Evolutionary conservation across 2,888 invertebrate species (phyloP).

Genomic region (Lasioglossum figueresi): DNA sequence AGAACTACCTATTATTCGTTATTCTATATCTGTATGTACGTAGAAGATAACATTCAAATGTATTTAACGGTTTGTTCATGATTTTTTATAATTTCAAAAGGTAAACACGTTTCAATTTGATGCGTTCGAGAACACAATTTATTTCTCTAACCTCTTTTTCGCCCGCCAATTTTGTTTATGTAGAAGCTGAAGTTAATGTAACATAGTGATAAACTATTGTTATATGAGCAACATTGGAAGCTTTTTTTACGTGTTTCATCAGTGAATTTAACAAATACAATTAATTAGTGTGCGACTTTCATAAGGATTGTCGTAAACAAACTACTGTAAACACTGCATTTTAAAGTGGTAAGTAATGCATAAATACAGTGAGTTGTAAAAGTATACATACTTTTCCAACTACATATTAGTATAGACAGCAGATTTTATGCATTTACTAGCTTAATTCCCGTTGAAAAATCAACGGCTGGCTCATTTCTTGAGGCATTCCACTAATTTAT

Average conservation of each 20-base stretch:
- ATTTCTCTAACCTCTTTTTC: not conserved
- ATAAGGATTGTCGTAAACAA: not conserved
- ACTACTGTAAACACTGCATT: not conserved
- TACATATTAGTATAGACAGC: too few relatives aligned
- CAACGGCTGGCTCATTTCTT: too few relatives aligned
- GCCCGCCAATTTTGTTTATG: constrained; percentile 23
- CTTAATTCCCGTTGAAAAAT: too few relatives aligned
- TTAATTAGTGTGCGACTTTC: not conserved
- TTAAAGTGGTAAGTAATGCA: not conserved
- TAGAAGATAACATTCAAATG: not conserved
- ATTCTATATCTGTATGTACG: not conserved
- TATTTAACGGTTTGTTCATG: not conserved
- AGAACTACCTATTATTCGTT: not conserved
- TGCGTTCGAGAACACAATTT: constrained; percentile 24
- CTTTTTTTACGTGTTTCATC: not conserved
- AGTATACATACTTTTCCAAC: not conserved
- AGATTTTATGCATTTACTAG: too few relatives aligned
- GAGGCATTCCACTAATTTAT: too few relatives aligned
- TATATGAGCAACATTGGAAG: not conserved
- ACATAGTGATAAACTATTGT: not conserved
- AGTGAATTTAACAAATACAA: not conserved
- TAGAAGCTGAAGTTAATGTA: not conserved
- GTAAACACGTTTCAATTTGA: not conserved
- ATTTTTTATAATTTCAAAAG: not conserved
- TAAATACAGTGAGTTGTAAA: not conserved